A percentile compares a stretch with the other conserved stretches of the same genome.
These are phyloP conservation scores for Labeo calbasu DNA, from an alignment of 2,797 vertebrate genomes.

Conservation along the genomic window DNA sequence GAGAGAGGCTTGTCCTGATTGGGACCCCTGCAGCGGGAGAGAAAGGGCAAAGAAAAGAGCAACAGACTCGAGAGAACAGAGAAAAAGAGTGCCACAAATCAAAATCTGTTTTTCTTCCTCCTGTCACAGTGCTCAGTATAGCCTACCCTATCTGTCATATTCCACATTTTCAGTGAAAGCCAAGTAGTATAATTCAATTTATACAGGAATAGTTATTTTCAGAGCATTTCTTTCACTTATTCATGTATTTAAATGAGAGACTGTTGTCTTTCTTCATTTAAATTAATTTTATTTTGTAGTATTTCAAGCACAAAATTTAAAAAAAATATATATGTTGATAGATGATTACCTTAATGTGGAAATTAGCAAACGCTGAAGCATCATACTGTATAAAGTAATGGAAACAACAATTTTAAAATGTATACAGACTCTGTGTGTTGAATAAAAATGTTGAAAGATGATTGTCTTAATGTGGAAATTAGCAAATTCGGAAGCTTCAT, in stretches of 20 bases:
- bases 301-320: neutral
- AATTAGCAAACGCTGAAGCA: neutral
- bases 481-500: too few species aligned
- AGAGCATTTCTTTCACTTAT: neutral
- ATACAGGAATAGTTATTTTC: neutral
- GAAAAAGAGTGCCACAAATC: constrained; percentile 30
- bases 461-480: too few species aligned
- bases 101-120: constrained; percentile 42
- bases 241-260: neutral
- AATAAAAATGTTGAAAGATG: too few species aligned
- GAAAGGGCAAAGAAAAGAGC: constrained; percentile 31
- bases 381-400: neutral
- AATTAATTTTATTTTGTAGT: neutral
- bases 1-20: constrained; percentile 37
- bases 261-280: neutral
- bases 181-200: constrained; percentile 18
- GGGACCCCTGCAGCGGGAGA: constrained; percentile 38
- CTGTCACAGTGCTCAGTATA: constrained; percentile 15
- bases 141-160: constrained; percentile 25
- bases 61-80: constrained; percentile 25
- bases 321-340: neutral
- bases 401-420: neutral
- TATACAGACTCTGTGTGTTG: too few species aligned
- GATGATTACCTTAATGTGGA: neutral
- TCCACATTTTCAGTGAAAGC: constrained; percentile 12